Evolutionary conservation across 1,140 invertebrate genomes (phyloP), one percentile per base, ranked within the genome.

Genomic region (Eciton burchellii): DNA sequence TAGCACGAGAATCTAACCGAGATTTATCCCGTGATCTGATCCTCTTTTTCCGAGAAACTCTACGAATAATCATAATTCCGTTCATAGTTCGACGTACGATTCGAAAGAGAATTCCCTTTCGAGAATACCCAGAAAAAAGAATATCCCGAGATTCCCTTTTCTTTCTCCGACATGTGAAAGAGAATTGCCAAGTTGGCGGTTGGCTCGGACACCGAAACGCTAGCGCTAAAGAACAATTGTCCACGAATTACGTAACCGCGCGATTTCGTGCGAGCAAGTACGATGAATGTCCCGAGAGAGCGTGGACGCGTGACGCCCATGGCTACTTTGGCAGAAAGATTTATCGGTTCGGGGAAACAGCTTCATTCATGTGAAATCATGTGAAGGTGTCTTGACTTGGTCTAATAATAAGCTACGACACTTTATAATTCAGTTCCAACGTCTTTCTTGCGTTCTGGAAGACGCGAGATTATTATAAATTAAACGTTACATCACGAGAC

Each of bases 281-380:
- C 21, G 16, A 60, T 59, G 2, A 41, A 60, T 2, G 3, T 60
- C 9, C 59, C 59, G 52, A 16, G 21, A 65, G 65, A n/a, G n/a
- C 19, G 26, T n/a, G 11, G 12, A 62, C 5, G 12, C 19, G 26
- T 3, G 16, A 60, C 0, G 43, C 57, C 26, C 29, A 59, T 21
- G 35, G 54, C 43, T 35, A 35, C 19, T 41, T 41, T 52, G 52
- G 66, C 60, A 74, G 68, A 14, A 76, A 84, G 65, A 62, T 21
- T 83, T 43, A 81, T 21, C 81, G 26, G 70, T 5, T 9, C n/a
- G 12, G 47, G 21, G 60, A 74, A 84, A 57, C 68, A 84, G 66
- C 82, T 82, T 54, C 19, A 43, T 41, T 6, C 9, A 45, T 0
- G 19, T 57, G 12, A 83, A 81, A n/a, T 12, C 43, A n/a, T n/a